A percentile compares a stretch with the other conserved stretches of the same genome.
phyloP scores from a whole-genome alignment of 2,113 vertebrate genomes.

The Zapus hudsonius region DNA sequence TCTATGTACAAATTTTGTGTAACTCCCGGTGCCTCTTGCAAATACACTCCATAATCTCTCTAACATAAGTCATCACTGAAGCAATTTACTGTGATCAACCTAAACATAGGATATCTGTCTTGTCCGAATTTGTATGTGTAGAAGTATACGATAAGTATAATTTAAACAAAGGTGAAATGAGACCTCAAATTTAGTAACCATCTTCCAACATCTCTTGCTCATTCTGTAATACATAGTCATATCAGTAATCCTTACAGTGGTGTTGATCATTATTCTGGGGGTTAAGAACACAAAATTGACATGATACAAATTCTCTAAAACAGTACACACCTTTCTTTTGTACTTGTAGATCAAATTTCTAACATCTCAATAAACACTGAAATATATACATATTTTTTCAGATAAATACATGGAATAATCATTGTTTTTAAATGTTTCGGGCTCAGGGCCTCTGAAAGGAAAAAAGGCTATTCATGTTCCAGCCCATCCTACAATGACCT shows the following conservation, averaged over 20 bases:
- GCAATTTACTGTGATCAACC: background rate
- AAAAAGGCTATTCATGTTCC: background rate
- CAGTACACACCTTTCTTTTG: too few species aligned
- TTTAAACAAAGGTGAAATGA: conserved; percentile 21
- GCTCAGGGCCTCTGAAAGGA: background rate
- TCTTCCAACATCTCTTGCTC: background rate
- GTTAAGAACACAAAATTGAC: background rate
- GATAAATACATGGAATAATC: background rate
- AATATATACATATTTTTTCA: conserved; percentile 19
- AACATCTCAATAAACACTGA: background rate
- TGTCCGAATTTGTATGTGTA: background rate
- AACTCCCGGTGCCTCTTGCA: background rate
- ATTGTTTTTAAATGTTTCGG: conserved; percentile 25
- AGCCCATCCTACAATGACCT: background rate
- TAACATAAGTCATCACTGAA: background rate
- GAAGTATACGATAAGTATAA: background rate
- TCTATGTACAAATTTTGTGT: background rate
- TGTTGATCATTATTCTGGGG: background rate
- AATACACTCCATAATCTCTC: background rate
- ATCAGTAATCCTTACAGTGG: background rate
- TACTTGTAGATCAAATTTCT: background rate
- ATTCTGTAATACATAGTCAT: background rate
- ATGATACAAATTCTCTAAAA: background rate
- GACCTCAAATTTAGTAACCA: background rate
- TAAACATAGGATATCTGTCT: background rate